phyloP scores from a whole-genome alignment of 2,888 invertebrate genomes.

The Drosophila nr. perissopoda region DNA sequence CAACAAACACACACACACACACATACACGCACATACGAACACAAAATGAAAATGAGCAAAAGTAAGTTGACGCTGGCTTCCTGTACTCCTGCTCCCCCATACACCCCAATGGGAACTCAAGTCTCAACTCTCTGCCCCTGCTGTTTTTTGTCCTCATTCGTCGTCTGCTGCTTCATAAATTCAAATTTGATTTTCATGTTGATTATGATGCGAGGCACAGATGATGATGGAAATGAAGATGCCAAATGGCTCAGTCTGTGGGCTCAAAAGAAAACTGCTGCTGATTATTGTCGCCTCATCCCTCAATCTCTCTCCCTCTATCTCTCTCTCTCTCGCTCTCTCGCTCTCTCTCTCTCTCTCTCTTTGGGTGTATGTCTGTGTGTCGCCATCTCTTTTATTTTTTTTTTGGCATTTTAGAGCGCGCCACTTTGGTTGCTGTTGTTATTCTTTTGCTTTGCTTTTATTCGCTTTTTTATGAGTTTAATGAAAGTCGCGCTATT shows the following conservation, averaged over 20 bases:
- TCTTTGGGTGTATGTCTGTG: neutral
- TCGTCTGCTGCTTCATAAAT: constrained; percentile 66
- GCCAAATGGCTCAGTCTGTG: constrained; percentile 55
- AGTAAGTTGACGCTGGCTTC: constrained; percentile 58
- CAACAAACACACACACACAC: constrained; percentile 8
- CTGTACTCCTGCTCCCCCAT: neutral
- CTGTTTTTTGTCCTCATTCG: constrained; percentile 13
- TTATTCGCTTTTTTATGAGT: constrained; percentile 56
- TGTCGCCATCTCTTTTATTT: neutral
- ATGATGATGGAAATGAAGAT: constrained; percentile 76
- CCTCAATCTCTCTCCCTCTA: neutral
- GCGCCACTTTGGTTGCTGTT: constrained; percentile 20
- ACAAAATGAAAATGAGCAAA: constrained; percentile 72
- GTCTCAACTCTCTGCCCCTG: neutral
- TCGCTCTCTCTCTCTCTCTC: neutral
- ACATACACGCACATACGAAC: constrained; percentile 7
- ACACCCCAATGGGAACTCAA: neutral
- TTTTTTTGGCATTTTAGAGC: constrained; percentile 38
- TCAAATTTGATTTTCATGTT: constrained; percentile 79
- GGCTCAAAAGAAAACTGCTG: constrained; percentile 39
- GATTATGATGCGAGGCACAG: constrained; percentile 73
- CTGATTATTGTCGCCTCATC: constrained; percentile 60
- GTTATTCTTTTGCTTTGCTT: constrained; percentile 27
- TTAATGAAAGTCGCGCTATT: constrained; percentile 55
- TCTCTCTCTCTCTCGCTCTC: neutral